phyloP scores from a whole-genome alignment of 2,888 invertebrate genomes.

The Phrixothrix hirtus region DNA sequence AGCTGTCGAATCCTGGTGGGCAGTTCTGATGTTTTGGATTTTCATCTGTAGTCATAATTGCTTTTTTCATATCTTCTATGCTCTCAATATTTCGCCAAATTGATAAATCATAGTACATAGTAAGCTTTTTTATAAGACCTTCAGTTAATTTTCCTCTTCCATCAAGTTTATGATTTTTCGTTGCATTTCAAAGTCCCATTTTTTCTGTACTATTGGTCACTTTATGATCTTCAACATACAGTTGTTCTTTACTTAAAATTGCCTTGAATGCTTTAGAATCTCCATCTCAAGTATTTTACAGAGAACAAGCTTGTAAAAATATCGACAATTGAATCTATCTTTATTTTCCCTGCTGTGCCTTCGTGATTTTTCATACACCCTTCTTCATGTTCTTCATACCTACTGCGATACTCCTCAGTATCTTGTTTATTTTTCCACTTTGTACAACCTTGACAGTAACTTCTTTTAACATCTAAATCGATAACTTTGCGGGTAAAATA shows the following conservation, averaged over 20 bases:
- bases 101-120: neutral
- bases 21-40: too few species aligned
- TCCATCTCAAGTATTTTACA: neutral
- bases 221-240: neutral
- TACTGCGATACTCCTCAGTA: neutral
- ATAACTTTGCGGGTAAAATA: neutral
- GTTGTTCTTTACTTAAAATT: neutral
- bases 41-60: neutral
- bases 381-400: slow-evolving; percentile 1
- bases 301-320: neutral
- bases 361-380: neutral
- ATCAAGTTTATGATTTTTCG: too few species aligned
- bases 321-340: neutral
- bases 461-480: neutral
- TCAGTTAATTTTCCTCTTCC: neutral
- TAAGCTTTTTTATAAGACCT: neutral
- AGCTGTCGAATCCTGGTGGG: neutral
- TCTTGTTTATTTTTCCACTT: neutral
- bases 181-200: neutral
- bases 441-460: neutral
- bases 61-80: slow-evolving; percentile 2
- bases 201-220: too few species aligned
- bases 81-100: slow-evolving; percentile 1
- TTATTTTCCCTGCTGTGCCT: neutral
- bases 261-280: neutral